Base-by-base conservation (phyloP, 2,888 invertebrate genomes). In the Nephrotoma guestfalica region DNA sequence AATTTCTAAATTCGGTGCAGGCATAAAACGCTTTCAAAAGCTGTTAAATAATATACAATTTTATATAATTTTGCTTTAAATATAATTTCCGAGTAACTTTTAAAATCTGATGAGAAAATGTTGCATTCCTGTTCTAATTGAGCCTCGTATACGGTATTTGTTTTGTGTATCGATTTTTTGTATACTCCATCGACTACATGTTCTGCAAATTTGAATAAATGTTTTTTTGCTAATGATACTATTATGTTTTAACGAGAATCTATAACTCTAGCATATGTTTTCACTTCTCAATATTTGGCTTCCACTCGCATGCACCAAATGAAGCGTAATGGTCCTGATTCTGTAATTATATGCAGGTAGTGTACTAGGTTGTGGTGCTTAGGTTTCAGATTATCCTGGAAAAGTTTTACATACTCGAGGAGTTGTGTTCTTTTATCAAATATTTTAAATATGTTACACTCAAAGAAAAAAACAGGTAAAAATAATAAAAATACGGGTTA, bases 291-390 rank as follows among this genome's bases (percentile, higher is more conserved):
- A 83, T 87, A 86, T 45, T 86, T 86, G 2, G 86, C 86, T 45
- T 87, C 86, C 11, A 87, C 86, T 13, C 87, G 42, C 13, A 87
- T 87, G 45, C 86, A 83, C 86, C 87, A 87, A 11, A 86, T 11
- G 41, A 83, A 41, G 83, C 57, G 45, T 4, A 83, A 41, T 41
- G 86, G 86, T 0, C 86, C 87, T 18, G 86, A 86, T 41, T 86
- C 86, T 83, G 45, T 41, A 83, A 87, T 87, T 11, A 86, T 84
- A 9, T 18, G 41, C 7, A 86, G 86, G 3, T 86, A 87, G 41
- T 87, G 87, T 0, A 42, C 18, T 2, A 87, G n/a, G 42, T 86
- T 83, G 41, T 87, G 86, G 41, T 87, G 87, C 86, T 87, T 87
- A 9, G 87, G 86, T 42, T 87, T 87, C 4, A 87, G 43, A 47